Evolutionary conservation across 1,140 invertebrate genomes (phyloP), one percentile per base, ranked within the genome.

Genomic region (Vollenhovia emeryi): DNA sequence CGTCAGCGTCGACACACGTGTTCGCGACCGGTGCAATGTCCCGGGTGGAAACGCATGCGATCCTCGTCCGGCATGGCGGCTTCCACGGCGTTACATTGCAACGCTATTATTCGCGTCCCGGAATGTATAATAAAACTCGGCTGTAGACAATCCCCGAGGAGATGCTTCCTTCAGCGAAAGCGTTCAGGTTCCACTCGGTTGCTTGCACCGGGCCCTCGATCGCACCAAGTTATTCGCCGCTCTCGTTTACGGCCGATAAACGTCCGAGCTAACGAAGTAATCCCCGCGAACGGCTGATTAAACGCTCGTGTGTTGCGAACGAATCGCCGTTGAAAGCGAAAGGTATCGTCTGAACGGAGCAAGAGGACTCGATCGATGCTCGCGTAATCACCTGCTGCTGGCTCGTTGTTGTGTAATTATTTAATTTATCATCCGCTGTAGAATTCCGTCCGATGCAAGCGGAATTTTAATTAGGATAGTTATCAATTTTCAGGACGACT

Each of bases 151-250:
- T 66, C 13, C 18, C 9, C 4, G 11, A 7, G 18, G 50, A 86
- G 73, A 86, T 55, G 64, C 84, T 83, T 86, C 71, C 84, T 83
- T 86, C 71, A 57, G 11, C 69, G 8, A n/a, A 87, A 85, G 82
- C 50, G 69, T 24, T 57, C 50, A 52, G 36, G 74, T 89, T 80
- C 27, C 45, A 30, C 52, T 52, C 21, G 55, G 52, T 13, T 50
- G 27, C 27, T n/a, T 24, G 11, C 27, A 45, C 50, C 9, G 18
- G n/a, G 24, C n/a, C 8, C 15, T 21, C 69, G 45, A 69, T 69
- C 33, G 13, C 43, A 40, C 11, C 5, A 27, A 30, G n/a, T 76
- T 62, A 45, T 45, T 74, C 55, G 52, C 24, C 69, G 27, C 8
- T 75, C 30, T 55, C 30, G n/a, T 84, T 57, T 71, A 71, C 30